Base-by-base conservation (phyloP, 2,888 invertebrate genomes). In the Heliothis peltigera region DNA sequence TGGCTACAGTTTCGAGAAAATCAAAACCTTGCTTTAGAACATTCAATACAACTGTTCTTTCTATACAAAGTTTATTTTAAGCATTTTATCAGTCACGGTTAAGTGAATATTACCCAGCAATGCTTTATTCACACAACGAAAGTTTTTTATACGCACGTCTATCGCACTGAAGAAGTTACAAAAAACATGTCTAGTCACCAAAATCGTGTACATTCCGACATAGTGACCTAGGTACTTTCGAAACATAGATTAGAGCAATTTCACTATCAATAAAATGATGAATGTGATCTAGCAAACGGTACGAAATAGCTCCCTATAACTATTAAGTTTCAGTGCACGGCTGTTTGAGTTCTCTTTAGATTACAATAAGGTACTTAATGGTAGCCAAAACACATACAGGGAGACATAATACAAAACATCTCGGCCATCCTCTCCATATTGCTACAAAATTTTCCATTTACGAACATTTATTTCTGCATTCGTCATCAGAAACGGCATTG, bases 221-320 rank as follows among this genome's bases (percentile, higher is more conserved):
- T 56, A 62, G 47, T 64, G 28, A 69, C 51, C 54, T 58, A 54
- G 28, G 61, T 28, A 69, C 58, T 71, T 75, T 75, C 75, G 51
- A 71, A 63, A 69, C 51, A 43, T 17, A 54, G 62, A 66, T 73
- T 59, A 46, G 25, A 58, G 12, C 47, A 67, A 68, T 68, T 58
- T 69, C 69, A 58, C 69, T 61, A 58, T 75, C 19, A 43, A 32
- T 22, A 57, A 8, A 46, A 66, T n/a, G 48, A 49, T 28, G 35
- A 75, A 62, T 56, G 43, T 54, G 53, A 52, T 28, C 56, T 57
- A 25, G 43, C 10, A 35, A 64, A n/a, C 15, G 42, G 19, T 28
- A 39, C 22, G 19, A 4, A 4, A 39, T 39, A 39, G 39, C 39
- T 39, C 8, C 3, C 3, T 35, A 39, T 4, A 32, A 15, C 7